Evolutionary conservation across 2,797 vertebrate genomes (phyloP), one percentile per base, ranked within the genome.

Genomic region (Paramormyrops hopkinsi): DNA sequence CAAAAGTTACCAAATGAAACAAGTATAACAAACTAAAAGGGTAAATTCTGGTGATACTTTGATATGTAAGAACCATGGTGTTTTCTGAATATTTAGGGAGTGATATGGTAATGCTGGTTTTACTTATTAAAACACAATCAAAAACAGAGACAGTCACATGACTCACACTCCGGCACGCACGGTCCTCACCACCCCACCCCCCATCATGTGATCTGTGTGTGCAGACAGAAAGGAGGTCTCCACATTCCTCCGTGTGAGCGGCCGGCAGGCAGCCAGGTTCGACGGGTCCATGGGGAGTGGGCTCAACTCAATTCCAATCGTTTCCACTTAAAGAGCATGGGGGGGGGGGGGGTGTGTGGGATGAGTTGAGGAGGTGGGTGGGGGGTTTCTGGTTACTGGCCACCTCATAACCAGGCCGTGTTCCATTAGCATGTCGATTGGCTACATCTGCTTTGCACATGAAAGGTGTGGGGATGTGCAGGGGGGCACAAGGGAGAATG

Each of bases 361-460:
- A 89, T 59, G 88, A 89, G 90, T 89, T 89, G 44, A 79, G 41
- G 4, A 29, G 86, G 25, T 48, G 41, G 46, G 41, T 1, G 48
- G 22, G 48, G 25, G 44, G 87, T 87, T 91, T 92, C 93, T 93
- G 94, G 93, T 93, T 95, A 87, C 92, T 93, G 94, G 92, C 94
- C 92, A 90, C 92, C 95, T 95, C 94, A 94, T 94, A 93, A 94
- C 93, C 94, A 94, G 95, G 95, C 93, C 93, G 95, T 94, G 95
- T 96, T 96, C 97, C 96, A 97, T 97, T 97, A 97, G 95, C 96
- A 97, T 96, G 96, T 97, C 96, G 96, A 95, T 96, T 95, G 96
- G 95, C 95, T 96, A 95, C 95, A 97, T 97, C 96, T 97, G 96
- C 94, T 97, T 97, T 97, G 95, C 96, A 96, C 96, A 95, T 96